Conservation (phyloP, 2,888 invertebrate genomes). For the Clanis bilineata region DNA sequence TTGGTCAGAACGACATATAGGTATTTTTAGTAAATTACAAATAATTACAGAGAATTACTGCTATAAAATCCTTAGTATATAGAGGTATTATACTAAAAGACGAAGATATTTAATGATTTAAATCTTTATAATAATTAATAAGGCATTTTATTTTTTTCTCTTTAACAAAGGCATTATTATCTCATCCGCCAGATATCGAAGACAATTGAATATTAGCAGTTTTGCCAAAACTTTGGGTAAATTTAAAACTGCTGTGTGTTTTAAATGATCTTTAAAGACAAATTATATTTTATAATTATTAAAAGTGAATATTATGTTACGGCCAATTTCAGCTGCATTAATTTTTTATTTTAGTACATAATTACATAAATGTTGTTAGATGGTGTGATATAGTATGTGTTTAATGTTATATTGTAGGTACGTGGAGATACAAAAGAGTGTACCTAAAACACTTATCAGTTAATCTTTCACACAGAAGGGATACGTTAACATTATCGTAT, state of each 20-base stretch:
- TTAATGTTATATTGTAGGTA: conserved; percentile 1
- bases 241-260: too few relatives aligned
- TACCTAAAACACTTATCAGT: conserved; percentile 4
- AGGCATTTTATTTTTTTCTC: too few relatives aligned
- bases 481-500: too few relatives aligned
- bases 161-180: too few relatives aligned
- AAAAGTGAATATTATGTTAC: background rate
- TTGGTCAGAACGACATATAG: background rate
- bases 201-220: too few relatives aligned
- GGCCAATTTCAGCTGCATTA: background rate
- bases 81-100: background rate
- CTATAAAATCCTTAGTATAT: too few relatives aligned
- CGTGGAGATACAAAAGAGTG: background rate
- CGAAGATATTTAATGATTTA: background rate
- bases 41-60: too few relatives aligned
- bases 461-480: background rate
- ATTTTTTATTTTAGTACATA: conserved; percentile 15
- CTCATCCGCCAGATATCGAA: too few relatives aligned
- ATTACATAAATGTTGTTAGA: conserved; percentile 14
- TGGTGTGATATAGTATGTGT: conserved; percentile 14
- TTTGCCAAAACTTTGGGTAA: too few relatives aligned
- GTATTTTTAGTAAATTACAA: background rate
- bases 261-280: background rate
- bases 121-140: too few relatives aligned
- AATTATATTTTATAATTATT: background rate